phyloP scores from a whole-genome alignment of 2,113 vertebrate genomes.

The Saguinus midas region DNA sequence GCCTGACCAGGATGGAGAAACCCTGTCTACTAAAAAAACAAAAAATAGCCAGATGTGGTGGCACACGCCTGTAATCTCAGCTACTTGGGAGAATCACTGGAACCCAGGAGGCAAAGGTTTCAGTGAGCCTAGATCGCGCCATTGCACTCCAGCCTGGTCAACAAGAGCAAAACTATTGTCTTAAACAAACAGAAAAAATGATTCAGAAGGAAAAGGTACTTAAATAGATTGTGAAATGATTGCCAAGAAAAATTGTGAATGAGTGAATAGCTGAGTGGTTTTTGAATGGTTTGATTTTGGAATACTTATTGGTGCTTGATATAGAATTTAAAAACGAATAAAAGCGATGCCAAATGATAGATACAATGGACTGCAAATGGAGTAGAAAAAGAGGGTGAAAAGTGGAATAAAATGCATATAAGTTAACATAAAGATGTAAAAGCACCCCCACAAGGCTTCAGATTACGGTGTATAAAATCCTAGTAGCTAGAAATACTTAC shows the following conservation, averaged over 20 bases:
- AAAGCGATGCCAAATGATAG: not conserved
- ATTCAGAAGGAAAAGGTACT: constrained; percentile 9
- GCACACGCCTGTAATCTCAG: too few species aligned
- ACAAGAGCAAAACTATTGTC: too few species aligned
- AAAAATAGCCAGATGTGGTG: too few species aligned
- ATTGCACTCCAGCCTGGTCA: too few species aligned
- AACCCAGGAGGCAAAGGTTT: too few species aligned
- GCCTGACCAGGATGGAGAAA: too few species aligned
- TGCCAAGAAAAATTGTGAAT: not conserved
- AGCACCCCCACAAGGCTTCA: not conserved
- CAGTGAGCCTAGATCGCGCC: too few species aligned
- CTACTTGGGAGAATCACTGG: too few species aligned
- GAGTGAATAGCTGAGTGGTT: not conserved
- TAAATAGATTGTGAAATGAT: not conserved
- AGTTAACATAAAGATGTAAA: not conserved
- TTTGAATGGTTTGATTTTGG: not conserved
- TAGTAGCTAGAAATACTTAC: not conserved
- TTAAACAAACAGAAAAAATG: not conserved
- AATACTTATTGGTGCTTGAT: constrained; percentile 17
- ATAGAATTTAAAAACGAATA: not conserved
- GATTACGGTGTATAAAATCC: not conserved
- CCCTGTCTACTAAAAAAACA: too few species aligned
- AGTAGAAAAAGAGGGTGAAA: not conserved
- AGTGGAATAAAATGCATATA: not conserved
- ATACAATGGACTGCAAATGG: not conserved